phyloP scores from a whole-genome alignment of 2,113 vertebrate species.

The Montifringilla adamsi region DNA sequence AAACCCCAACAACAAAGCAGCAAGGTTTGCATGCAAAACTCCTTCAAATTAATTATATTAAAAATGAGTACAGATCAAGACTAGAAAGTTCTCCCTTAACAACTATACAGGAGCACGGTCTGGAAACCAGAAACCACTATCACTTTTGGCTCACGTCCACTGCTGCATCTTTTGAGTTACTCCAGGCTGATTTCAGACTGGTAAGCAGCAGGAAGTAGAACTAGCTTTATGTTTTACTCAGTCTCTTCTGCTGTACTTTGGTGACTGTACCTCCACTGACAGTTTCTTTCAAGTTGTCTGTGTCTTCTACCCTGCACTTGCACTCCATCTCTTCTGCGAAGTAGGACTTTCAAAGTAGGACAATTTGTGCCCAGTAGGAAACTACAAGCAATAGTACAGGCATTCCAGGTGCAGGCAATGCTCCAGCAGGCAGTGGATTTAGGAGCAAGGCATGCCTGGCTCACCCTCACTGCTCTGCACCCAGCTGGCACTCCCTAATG shows the following conservation, averaged over 20 bases:
- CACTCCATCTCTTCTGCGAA: neutral
- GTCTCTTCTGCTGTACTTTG: neutral
- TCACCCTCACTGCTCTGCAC: neutral
- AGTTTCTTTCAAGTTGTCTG: neutral
- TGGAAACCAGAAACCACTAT: neutral
- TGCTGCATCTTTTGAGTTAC: neutral
- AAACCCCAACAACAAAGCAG: neutral
- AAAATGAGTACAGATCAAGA: neutral
- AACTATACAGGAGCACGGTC: neutral
- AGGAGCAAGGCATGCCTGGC: neutral
- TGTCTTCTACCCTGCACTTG: neutral
- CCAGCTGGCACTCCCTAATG: accelerated
- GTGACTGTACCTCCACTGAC: neutral
- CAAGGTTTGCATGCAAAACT: neutral
- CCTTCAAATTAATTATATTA: neutral
- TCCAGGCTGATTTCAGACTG: neutral
- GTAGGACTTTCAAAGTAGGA: neutral
- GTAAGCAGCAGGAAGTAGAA: neutral
- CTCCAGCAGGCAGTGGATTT: neutral
- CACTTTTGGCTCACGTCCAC: neutral
- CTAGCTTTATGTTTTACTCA: neutral
- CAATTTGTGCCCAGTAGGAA: neutral
- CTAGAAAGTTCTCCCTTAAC: neutral
- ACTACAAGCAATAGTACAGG: neutral
- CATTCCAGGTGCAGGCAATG: neutral